A percentile compares a stretch with the other conserved stretches of the same genome.
These are phyloP conservation scores for Megaleporinus macrocephalus DNA, from an alignment of 2,113 vertebrate genomes.

Conservation along the genomic window DNA sequence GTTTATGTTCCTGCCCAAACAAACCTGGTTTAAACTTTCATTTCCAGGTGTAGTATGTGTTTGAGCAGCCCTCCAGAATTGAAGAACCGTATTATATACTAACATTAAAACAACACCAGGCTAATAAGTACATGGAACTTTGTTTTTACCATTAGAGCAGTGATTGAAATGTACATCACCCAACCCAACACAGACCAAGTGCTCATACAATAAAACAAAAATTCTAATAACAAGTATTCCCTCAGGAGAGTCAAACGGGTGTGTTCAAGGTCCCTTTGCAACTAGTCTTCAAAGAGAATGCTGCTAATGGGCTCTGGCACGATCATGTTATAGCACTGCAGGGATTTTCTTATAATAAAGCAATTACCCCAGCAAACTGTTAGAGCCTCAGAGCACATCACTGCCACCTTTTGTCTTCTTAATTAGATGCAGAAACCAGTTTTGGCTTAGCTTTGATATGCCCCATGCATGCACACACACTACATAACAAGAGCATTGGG, in stretches of 20 bases:
- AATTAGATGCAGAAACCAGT: slow-evolving; percentile 26
- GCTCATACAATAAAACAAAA: slow-evolving; percentile 7
- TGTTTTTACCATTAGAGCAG: not conserved
- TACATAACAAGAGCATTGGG: not conserved
- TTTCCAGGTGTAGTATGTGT: no score
- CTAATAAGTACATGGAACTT: not conserved
- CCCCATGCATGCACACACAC: not conserved
- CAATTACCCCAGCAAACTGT: slow-evolving; percentile 38
- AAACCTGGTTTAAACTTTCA: no score
- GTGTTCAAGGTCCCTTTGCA: not conserved
- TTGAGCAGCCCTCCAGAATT: not conserved
- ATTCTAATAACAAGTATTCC: not conserved
- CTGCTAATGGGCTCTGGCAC: slow-evolving; percentile 22
- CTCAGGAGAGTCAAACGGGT: not conserved
- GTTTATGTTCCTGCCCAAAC: no score
- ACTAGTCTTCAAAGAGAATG: slow-evolving; percentile 16
- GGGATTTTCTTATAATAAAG: slow-evolving; percentile 33
- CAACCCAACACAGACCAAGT: not conserved
- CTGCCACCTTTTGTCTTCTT: slow-evolving; percentile 22
- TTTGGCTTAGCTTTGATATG: slow-evolving; percentile 32
- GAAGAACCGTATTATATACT: not conserved
- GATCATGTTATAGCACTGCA: slow-evolving; percentile 13
- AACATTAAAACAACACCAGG: not conserved
- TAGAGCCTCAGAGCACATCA: slow-evolving; percentile 25
- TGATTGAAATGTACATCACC: not conserved